Evolutionary conservation across 1,140 invertebrate species (phyloP).

Genomic region (Pseudomyrmex flavicornis): DNA sequence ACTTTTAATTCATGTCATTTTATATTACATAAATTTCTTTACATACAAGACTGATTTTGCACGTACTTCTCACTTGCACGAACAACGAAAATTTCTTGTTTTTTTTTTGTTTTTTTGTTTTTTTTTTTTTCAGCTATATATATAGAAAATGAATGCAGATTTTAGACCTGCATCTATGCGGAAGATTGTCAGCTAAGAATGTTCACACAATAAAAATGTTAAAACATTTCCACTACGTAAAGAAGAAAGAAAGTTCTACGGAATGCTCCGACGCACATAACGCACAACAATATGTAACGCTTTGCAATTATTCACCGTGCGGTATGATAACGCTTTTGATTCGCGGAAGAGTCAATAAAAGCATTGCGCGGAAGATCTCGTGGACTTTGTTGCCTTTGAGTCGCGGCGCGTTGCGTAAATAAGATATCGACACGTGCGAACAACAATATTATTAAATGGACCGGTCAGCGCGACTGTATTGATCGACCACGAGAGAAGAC

Average conservation of each 20-base stretch:
- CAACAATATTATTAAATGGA: constrained; percentile 25
- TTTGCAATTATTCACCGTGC: constrained; percentile 43
- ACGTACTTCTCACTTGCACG: too few relatives aligned
- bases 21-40: too few relatives aligned
- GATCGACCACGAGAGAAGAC: background rate
- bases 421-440: constrained; percentile 25
- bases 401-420: constrained; percentile 34
- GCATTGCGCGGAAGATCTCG: constrained; percentile 8
- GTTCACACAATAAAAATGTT: too few relatives aligned
- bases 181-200: too few relatives aligned
- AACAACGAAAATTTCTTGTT: too few relatives aligned
- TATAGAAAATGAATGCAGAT: too few relatives aligned
- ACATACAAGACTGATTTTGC: too few relatives aligned
- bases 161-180: too few relatives aligned
- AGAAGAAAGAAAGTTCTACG: background rate
- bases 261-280: constrained; percentile 12
- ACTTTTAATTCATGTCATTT: too few relatives aligned
- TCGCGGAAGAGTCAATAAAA: constrained; percentile 49
- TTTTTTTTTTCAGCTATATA: too few relatives aligned
- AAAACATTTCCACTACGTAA: constrained; percentile 31
- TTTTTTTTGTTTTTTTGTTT: too few relatives aligned
- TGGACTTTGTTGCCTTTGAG: constrained; percentile 43
- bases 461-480: background rate
- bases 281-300: constrained; percentile 38
- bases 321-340: constrained; percentile 46